Base-by-base conservation (phyloP, 2,797 vertebrate species). In the Sylvia borin region DNA sequence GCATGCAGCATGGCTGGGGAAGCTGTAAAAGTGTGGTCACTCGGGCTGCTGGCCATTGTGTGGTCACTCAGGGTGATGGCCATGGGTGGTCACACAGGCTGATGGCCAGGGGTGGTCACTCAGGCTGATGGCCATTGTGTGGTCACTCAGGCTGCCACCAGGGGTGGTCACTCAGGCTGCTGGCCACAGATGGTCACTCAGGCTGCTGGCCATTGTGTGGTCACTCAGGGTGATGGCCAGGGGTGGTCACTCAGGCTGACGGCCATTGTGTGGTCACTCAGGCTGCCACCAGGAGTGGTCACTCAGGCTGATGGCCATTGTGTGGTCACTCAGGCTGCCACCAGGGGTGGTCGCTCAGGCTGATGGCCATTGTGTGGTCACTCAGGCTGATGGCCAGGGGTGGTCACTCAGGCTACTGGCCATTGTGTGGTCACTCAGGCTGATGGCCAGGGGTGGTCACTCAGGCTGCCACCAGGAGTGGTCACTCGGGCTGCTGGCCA, bases 11-110 rank as follows among this genome's bases (percentile, higher is more conserved):
- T 3, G 1, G 22, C 3, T 7, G 22, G 32, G 60, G 50, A 68
- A 42, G 90, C 71, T 61, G 47, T 31, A 16, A 75, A 54, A 50
- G 54, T 50, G 32, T 53, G 51, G 51, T 54, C 51, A 32, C 51
- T 54, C 29, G 11, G 31, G 29, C 17, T 31, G 51, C 27, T 27
- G 45, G 47, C 3, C n/a, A 50, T 38, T 0, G 0, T 1, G 1
- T 58, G 26, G 65, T 48, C 64, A 65, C 32, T 45, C 64, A 27
- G 32, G 22, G 11, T 65, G 62, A 31, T 42, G 32, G 42, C 31
- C 31, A n/a, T n/a, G n/a, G n/a, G n/a, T n/a, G n/a, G 12, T 42
- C 40, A 42, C 40, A 13, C 40, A 42, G 40, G 14, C 40, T 38
- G 38, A 9, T 42, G 40, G 40, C 40, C 40, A 42, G 6, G 14